Base-by-base conservation (phyloP, 2,797 vertebrate genomes). In the Microhierax caerulescens region DNA sequence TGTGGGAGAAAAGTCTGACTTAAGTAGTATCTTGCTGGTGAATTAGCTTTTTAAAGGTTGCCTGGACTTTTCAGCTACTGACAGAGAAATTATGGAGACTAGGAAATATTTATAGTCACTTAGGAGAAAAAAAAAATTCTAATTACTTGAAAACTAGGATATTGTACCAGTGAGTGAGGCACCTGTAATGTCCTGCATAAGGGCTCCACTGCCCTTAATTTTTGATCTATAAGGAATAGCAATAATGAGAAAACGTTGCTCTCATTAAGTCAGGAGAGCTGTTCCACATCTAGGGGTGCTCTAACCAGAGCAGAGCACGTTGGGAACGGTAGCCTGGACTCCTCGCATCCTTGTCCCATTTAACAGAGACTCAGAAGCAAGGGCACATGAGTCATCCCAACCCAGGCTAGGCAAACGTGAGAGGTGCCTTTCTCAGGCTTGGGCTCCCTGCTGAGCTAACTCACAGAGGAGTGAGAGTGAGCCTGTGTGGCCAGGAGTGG, bases 281-380 rank as follows among this genome's bases (percentile, higher is more conserved):
- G 77, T 63, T 95, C 95, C 59, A 88, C 74, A 92, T 97, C 67
- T 60, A 27, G 17, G 8, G 8, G 32, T 86, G 56, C 63, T 84
- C 41, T 90, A 96, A 94, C 51, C 21, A n/a, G 88, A 92, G 21
- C 79, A 95, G 57, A 78, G 63, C 14, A 30, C 5, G 0, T 4
- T 91, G 54, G 70, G 85, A 84, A 13, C 50, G 2, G 19, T 45
- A 82, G 32, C 63, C 78, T 85, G 34, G 57, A 57, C 57, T 88
- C 23, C 28, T 90, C 2, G 1, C 20, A 48, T 59, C 34, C 54
- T 92, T 92, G 91, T 73, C 74, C 94, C 54, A 84, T 64, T 95
- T 97, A 94, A 69, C 13, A 61, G 21, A 34, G 28, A 91, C 94
- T 70, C 73, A 43, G 70, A 92, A 96, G 30, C 88, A 95, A 95